Evolutionary conservation across 2,113 vertebrate genomes (phyloP).

Genomic region (Eublepharis macularius): DNA sequence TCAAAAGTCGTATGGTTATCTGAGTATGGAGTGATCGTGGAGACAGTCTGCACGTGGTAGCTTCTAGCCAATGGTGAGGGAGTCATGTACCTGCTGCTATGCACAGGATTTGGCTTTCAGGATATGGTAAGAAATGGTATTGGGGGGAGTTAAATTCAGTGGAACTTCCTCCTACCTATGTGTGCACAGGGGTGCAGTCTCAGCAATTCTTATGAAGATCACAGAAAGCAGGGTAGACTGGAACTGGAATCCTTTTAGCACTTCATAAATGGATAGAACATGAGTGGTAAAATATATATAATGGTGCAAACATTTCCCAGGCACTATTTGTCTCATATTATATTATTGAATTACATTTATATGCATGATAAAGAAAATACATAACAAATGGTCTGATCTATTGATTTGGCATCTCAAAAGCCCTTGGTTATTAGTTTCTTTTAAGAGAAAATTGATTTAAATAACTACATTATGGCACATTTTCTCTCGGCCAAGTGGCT

Average conservation of each 20-base stretch:
- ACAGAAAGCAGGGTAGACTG: neutral
- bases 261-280: too few species aligned
- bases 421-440: slow-evolving; percentile 29
- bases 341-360: slow-evolving; percentile 26
- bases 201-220: neutral
- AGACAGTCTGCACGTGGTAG: neutral
- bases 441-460: slow-evolving; percentile 18
- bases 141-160: neutral
- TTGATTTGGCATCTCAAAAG: slow-evolving; percentile 23
- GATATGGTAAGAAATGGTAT: neutral
- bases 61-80: neutral
- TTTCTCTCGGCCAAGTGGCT: slow-evolving; percentile 14
- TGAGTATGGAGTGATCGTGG: neutral
- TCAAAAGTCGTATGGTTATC: neutral
- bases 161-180: neutral
- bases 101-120: neutral
- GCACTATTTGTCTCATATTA: slow-evolving; percentile 25
- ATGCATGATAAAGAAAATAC: slow-evolving; percentile 30
- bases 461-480: slow-evolving; percentile 15
- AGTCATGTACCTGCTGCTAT: neutral
- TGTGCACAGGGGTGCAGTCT: neutral
- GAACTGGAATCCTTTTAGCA: neutral
- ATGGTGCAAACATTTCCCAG: neutral
- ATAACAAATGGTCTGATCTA: slow-evolving; percentile 29
- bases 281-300: neutral